These are phyloP conservation scores for Carassius carassius DNA, from an alignment of 2,113 vertebrate genomes.

Conservation along the genomic window DNA sequence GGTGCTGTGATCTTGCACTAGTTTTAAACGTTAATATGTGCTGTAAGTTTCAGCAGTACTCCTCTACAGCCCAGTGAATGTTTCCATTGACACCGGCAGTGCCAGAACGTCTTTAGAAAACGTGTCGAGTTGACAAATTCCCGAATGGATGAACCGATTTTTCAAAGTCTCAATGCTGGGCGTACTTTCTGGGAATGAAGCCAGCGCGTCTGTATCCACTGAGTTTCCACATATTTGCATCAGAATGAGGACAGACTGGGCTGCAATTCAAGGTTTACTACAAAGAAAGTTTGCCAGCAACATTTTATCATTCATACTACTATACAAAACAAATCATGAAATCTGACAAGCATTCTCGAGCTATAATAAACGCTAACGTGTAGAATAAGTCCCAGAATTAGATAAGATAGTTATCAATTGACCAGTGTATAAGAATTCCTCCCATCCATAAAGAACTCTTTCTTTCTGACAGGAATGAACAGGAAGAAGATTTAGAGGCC, in stretches of 20 bases:
- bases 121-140: background rate
- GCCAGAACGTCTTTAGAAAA: background rate
- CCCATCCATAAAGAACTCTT: slow-evolving; percentile 51
- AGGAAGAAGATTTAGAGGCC: slow-evolving; percentile 53
- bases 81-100: background rate
- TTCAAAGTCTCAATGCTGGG: background rate
- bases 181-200: slow-evolving; percentile 12
- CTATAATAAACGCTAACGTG: background rate
- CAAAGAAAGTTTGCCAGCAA: background rate
- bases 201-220: background rate
- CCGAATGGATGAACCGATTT: background rate
- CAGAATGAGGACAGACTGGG: background rate
- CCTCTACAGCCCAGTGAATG: background rate
- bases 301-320: background rate
- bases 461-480: slow-evolving; percentile 73
- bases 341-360: background rate
- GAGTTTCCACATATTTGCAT: background rate
- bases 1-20: background rate
- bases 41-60: too few species aligned
- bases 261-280: background rate
- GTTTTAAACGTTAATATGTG: background rate
- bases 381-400: background rate
- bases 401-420: background rate
- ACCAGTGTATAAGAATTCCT: background rate
- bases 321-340: background rate